These are phyloP conservation scores for Endotricha flammealis DNA, from an alignment of 2,888 invertebrate species.

Conservation along the genomic window DNA sequence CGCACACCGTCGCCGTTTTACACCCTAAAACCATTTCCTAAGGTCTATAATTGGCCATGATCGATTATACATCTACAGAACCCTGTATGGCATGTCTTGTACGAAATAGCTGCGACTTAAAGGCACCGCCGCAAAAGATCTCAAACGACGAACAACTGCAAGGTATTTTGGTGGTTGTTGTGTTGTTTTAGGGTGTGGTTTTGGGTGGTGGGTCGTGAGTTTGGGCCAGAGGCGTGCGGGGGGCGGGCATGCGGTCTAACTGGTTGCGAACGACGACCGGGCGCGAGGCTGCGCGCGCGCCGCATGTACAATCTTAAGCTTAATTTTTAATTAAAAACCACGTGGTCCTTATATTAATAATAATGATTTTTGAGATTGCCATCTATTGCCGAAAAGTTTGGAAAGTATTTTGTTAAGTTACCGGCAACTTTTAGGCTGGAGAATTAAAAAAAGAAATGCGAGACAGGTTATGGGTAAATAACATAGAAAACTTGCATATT, in stretches of 20 bases:
- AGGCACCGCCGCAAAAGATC: conserved; percentile 24
- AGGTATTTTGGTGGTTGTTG: conserved; percentile 24
- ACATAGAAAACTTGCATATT: no score
- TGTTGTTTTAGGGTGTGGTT: conserved; percentile 27
- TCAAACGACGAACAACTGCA: conserved; percentile 21
- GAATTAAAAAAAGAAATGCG: no score
- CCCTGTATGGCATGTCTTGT: conserved; percentile 65
- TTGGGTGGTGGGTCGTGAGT: conserved; percentile 36
- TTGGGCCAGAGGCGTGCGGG: conserved; percentile 51
- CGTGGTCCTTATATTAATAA: conserved; percentile 5
- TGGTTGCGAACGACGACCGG: conserved; percentile 77
- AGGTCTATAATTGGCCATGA: conserved; percentile 43
- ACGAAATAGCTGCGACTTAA: conserved; percentile 56
- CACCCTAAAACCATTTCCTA: conserved; percentile 40
- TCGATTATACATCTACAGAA: conserved; percentile 61
- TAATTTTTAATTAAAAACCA: conserved; percentile 41
- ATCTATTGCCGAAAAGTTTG: conserved; percentile 5
- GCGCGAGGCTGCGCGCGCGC: conserved; percentile 72
- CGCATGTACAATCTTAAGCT: conserved; percentile 48
- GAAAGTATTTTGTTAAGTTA: conserved; percentile 1
- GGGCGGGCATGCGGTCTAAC: conserved; percentile 64
- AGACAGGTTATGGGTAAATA: no score
- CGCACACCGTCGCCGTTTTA: conserved; percentile 25
- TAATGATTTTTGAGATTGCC: background rate
- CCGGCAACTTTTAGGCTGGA: no score